Base-by-base conservation (phyloP, 1,140 invertebrate species). In the Cyclina sinensis region DNA sequence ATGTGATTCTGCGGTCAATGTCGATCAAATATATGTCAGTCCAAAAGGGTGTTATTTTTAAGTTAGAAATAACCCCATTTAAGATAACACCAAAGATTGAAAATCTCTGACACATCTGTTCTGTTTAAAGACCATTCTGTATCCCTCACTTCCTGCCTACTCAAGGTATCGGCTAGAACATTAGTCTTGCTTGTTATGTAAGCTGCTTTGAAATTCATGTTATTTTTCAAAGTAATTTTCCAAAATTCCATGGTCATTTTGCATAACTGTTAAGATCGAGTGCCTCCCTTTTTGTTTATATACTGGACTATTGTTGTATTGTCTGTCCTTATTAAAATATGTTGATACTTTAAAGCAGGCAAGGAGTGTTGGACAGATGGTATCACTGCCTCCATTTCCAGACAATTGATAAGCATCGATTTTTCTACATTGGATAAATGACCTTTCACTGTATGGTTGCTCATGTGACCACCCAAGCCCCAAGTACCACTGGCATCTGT, bases 351-450 rank as follows among this genome's bases (percentile, higher is more conserved):
- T 2, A 87, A 14, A 12, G 37, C 3, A 18, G 37, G 43, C 21
- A 87, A 43, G 80, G 89, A 91, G 62, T 85, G 39, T 27, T 84
- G 54, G 2, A 91, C 27, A 37, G 51, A 18, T 27, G 73, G n/a
- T 30, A 87, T 43, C 12, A 89, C 88, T 46, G 90, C 85, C 48
- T 68, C 27, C 86, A 90, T 90, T 76, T 90, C 84, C 32, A 87
- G 18, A 51, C n/a, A 62, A 39, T 87, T 86, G 12, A 85, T 90
- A 48, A 62, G 70, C n/a, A 57, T 18, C 46, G 32, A 32, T 88
- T 90, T 79, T 54, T 65, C 57, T 18, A 14, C 5, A 12, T 57
- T 14, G 12, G 68, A n/a, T 81, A 81, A 90, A 46, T 32, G 14
- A 7, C 89, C 86, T 65, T 88, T 81, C 46, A 85, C 59, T 46